A percentile compares a stretch with the other conserved stretches of the same genome.
Conservation (phyloP, 2,797 vertebrate species). For the Spinus olivaceus region DNA sequence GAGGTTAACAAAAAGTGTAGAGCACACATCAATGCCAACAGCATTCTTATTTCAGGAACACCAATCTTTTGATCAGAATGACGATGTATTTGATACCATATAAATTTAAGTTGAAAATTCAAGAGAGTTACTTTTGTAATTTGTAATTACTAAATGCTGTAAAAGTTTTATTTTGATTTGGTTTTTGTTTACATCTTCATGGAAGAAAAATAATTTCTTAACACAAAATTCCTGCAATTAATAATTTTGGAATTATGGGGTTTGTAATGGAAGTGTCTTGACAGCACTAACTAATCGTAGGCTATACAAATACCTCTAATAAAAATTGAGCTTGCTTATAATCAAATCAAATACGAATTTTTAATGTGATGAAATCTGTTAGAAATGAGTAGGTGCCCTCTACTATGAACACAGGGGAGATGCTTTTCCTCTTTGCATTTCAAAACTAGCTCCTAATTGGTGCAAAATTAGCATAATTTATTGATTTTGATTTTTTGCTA, state of each 20-base stretch:
- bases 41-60: neutral
- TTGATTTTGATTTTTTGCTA: neutral
- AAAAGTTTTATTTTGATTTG: neutral
- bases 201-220: neutral
- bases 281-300: neutral
- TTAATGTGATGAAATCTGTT: neutral
- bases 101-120: neutral
- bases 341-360: neutral
- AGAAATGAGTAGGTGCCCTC: neutral
- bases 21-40: neutral
- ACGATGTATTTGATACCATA: neutral
- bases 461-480: neutral
- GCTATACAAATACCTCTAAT: neutral
- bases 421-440: neutral
- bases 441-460: neutral
- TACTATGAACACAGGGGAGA: neutral
- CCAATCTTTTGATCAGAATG: neutral
- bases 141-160: neutral
- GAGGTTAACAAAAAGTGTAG: neutral
- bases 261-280: neutral
- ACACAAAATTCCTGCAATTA: neutral
- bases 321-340: neutral
- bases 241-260: neutral
- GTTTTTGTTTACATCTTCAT: neutral
- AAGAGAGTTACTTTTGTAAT: neutral